phyloP scores from a whole-genome alignment of 2,797 vertebrate species.

The Danio choprae region DNA sequence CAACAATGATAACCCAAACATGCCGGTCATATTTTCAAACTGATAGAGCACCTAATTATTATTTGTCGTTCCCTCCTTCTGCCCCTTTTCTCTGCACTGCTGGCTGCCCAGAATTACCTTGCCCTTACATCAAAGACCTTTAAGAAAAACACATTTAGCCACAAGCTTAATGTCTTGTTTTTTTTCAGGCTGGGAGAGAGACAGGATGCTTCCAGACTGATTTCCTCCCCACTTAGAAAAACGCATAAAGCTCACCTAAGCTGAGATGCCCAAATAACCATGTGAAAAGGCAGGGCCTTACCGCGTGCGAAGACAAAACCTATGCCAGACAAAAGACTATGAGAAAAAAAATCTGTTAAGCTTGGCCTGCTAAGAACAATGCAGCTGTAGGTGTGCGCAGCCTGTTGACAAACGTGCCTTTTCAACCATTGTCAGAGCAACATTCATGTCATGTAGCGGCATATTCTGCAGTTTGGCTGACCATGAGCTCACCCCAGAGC shows the following conservation, averaged over 20 bases:
- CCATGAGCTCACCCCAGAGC: slow-evolving; percentile 67
- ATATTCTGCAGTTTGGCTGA: slow-evolving; percentile 68
- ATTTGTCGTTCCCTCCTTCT: slow-evolving; percentile 60
- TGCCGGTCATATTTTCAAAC: slow-evolving; percentile 59
- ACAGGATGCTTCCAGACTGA: slow-evolving; percentile 52
- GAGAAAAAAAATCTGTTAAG: slow-evolving; percentile 55
- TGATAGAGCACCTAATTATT: slow-evolving; percentile 61
- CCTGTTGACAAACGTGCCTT: slow-evolving; percentile 68
- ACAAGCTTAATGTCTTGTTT: slow-evolving; percentile 35
- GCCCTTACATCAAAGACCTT: slow-evolving; percentile 61
- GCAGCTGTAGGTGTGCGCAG: slow-evolving; percentile 67
- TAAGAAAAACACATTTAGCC: slow-evolving; percentile 49
- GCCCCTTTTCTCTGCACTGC: slow-evolving; percentile 37
- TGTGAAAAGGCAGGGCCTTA: slow-evolving; percentile 58
- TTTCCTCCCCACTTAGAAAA: slow-evolving; percentile 43
- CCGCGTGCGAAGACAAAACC: slow-evolving; percentile 64
- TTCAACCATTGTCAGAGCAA: slow-evolving; percentile 69
- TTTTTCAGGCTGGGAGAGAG: slow-evolving; percentile 59
- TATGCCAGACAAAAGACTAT: slow-evolving; percentile 58
- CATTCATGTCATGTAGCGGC: slow-evolving; percentile 70
- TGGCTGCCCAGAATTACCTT: slow-evolving; percentile 53
- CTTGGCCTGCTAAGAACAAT: slow-evolving; percentile 73
- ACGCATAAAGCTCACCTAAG: slow-evolving; percentile 54
- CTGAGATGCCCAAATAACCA: slow-evolving; percentile 53
- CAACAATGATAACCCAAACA: slow-evolving; percentile 62